Evolutionary conservation across 2,113 vertebrate genomes (phyloP).

Genomic region (Amazona guildingii): DNA sequence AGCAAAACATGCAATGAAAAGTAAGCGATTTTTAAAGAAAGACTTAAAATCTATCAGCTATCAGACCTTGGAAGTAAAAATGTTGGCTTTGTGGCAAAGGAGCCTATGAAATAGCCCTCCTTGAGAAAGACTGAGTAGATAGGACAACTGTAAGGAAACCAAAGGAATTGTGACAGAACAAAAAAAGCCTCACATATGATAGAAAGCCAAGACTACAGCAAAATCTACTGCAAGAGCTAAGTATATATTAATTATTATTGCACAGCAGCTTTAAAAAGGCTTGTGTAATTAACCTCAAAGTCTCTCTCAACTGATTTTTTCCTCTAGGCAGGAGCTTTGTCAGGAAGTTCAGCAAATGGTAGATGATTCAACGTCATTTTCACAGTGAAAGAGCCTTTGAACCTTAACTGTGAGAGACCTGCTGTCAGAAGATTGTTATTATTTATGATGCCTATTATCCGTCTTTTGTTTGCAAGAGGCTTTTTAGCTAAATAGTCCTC

Average conservation of each 20-base stretch:
- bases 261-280: not conserved
- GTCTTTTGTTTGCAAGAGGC: not conserved
- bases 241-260: conserved; percentile 20
- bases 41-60: not conserved
- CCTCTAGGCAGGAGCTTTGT: conserved; percentile 5
- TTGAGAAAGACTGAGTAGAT: not conserved
- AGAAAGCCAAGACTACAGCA: not conserved
- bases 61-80: not conserved
- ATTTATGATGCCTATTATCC: not conserved
- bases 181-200: not conserved
- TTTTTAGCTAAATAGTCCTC: not conserved
- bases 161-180: not conserved
- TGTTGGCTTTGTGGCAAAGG: not conserved
- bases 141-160: not conserved
- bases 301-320: not conserved
- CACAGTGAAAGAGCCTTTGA: conserved; percentile 7
- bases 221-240: not conserved
- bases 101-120: not conserved
- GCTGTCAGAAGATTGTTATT: not conserved
- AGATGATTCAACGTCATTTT: not conserved
- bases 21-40: not conserved
- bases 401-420: not conserved
- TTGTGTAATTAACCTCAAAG: conserved; percentile 41
- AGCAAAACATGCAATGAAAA: not conserved
- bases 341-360: conserved; percentile 17